Evolutionary conservation across 2,113 vertebrate genomes (phyloP).

Genomic region (Phylloscopus trochilus): DNA sequence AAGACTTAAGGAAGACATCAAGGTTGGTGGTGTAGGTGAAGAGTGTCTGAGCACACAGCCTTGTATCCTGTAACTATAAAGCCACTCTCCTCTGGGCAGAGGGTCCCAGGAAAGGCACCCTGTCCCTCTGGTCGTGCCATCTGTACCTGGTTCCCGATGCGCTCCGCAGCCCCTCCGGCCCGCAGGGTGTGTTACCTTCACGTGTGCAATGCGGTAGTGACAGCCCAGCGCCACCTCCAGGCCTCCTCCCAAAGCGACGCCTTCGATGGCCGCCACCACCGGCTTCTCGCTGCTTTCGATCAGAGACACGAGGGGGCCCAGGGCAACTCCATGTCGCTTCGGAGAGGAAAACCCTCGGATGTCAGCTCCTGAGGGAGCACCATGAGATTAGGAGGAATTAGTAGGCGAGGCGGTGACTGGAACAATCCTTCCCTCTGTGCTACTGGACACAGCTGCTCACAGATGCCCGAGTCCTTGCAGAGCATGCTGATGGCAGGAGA

Average conservation of each 20-base stretch:
- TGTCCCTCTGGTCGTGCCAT: background rate
- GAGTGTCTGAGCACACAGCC: background rate
- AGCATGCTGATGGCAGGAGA: background rate
- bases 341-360: constrained; percentile 74
- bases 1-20: background rate
- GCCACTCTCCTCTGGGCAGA: background rate
- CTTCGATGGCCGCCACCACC: constrained; percentile 89
- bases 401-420: background rate
- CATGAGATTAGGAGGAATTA: background rate
- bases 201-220: constrained; percentile 88
- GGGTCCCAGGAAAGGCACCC: background rate
- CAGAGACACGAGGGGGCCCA: constrained; percentile 73
- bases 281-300: constrained; percentile 84
- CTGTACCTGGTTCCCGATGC: background rate
- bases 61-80: background rate
- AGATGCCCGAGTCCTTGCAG: background rate
- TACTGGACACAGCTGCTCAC: background rate
- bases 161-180: background rate
- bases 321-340: fast-evolving
- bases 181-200: constrained; percentile 65
- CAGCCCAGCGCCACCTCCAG: constrained; percentile 90
- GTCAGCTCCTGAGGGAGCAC: constrained; percentile 81
- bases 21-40: background rate
- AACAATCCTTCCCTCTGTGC: background rate
- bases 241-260: constrained; percentile 86